Evolutionary conservation across 2,888 invertebrate genomes (phyloP).

Genomic region (Chloroclysta siterata): DNA sequence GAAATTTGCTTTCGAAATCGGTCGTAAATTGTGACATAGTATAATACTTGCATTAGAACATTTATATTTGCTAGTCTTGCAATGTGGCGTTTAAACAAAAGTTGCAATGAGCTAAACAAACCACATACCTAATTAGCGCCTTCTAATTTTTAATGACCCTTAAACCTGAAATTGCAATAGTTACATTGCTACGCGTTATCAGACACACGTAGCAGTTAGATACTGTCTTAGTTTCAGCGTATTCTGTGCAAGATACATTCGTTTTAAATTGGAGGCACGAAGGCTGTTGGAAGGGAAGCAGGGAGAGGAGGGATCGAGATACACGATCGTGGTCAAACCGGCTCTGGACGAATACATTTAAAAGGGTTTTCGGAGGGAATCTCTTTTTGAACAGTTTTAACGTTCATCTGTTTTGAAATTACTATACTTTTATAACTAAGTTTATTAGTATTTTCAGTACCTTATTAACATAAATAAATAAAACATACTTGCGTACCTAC

Average conservation of each 20-base stretch:
- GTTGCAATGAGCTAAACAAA: background rate
- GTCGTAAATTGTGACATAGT: background rate
- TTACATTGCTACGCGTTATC: background rate
- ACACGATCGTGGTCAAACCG: slow-evolving; percentile 62
- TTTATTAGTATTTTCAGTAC: background rate
- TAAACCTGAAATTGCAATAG: background rate
- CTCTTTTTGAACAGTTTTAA: slow-evolving; percentile 24
- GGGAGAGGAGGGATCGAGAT: slow-evolving; percentile 72
- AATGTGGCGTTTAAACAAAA: background rate
- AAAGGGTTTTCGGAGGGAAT: slow-evolving; percentile 48
- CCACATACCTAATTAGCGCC: background rate
- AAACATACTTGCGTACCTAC: background rate
- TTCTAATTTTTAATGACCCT: background rate
- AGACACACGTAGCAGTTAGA: background rate
- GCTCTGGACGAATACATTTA: slow-evolving; percentile 59
- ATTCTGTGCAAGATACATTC: slow-evolving; percentile 56
- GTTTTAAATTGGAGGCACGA: slow-evolving; percentile 66
- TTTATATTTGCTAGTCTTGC: too few species aligned
- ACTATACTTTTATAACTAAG: background rate
- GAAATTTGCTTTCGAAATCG: slow-evolving; percentile 29
- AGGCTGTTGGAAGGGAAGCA: slow-evolving; percentile 53
- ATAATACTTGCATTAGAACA: too few species aligned
- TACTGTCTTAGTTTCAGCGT: slow-evolving; percentile 31
- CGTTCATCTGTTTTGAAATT: slow-evolving; percentile 22
- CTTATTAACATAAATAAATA: background rate